These are phyloP conservation scores for Prunella strophiata DNA, from an alignment of 2,797 vertebrate genomes.

Conservation along the genomic window DNA sequence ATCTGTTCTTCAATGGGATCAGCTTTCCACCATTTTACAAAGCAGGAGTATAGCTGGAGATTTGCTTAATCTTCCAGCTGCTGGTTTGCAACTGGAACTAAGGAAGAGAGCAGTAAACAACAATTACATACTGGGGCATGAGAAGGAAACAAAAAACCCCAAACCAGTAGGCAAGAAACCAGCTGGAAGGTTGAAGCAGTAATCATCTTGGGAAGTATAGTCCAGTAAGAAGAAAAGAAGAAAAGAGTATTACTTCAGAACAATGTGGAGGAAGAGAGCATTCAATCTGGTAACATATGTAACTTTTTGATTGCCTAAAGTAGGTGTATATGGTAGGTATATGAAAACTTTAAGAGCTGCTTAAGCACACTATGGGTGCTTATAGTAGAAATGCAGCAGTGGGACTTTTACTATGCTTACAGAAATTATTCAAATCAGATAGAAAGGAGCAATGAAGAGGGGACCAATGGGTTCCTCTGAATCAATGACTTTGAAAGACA, in stretches of 20 bases:
- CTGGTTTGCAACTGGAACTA: constrained; percentile 25
- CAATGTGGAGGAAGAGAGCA: neutral
- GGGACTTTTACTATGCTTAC: neutral
- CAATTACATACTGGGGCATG: neutral
- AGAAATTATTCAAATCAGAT: neutral
- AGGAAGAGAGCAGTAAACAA: neutral
- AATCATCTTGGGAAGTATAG: neutral
- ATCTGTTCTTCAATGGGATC: neutral
- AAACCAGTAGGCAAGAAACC: neutral
- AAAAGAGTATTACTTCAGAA: neutral
- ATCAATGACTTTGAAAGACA: neutral
- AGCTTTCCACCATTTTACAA: neutral
- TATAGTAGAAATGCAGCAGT: neutral
- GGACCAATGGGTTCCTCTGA: neutral
- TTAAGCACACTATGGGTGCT: neutral
- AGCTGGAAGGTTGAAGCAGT: neutral
- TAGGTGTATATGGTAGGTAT: neutral
- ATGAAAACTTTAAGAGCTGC: neutral
- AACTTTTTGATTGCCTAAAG: neutral
- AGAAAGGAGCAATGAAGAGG: neutral
- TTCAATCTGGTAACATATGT: neutral
- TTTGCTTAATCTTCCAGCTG: neutral
- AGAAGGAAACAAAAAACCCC: neutral
- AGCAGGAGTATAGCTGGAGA: neutral
- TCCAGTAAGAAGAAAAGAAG: neutral